Evolutionary conservation across 2,113 vertebrate genomes (phyloP), one percentile per base, ranked within the genome.

Genomic region (Eupsittula cactorum): DNA sequence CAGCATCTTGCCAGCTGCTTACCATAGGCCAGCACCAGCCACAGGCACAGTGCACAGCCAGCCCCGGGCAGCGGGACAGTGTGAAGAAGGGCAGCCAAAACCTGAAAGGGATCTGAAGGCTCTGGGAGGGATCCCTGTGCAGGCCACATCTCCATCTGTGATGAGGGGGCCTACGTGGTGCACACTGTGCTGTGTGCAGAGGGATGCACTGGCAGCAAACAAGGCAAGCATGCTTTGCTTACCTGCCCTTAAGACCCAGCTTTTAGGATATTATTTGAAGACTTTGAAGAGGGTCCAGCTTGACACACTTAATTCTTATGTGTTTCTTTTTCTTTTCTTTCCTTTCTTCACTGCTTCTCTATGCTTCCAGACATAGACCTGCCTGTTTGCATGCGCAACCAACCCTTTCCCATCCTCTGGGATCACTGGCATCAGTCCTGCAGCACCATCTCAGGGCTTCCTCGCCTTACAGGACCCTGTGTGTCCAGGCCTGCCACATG

Each of bases 101-200:
- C 35, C 31, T 16, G 20, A 49, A 14, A 27, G 65, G 28, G 8
- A 1, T 42, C 27, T 3, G 5, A n/a, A 24, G 33, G 31, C 42
- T 76, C 16, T 37, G 15, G 27, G 10, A 15, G 53, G 42, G 28
- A 15, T 35, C 28, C 27, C 25, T 37, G 13, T 29, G 35, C 29
- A 0, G 4, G 44, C 39, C 2, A 0, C 6, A 20, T 46, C 1
- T 0, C 2, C 5, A 7, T 15, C 52, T 63, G 16, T n/a, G 76
- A 37, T 33, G 10, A 19, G 37, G 15, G 16, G 10, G 5, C 16
- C 31, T 37, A 2, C 1, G 10, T 41, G 25, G 9, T 3, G 0
- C 7, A 4, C 9, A 6, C 3, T 0, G 46, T 29, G 9, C 28
- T 50, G 12, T 10, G 27, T n/a, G 19, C 9, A 4, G 28, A 35